Evolutionary conservation across 1,140 invertebrate species (phyloP), one percentile per base, ranked within the genome.

Genomic region (Drosophila grimshawi): DNA sequence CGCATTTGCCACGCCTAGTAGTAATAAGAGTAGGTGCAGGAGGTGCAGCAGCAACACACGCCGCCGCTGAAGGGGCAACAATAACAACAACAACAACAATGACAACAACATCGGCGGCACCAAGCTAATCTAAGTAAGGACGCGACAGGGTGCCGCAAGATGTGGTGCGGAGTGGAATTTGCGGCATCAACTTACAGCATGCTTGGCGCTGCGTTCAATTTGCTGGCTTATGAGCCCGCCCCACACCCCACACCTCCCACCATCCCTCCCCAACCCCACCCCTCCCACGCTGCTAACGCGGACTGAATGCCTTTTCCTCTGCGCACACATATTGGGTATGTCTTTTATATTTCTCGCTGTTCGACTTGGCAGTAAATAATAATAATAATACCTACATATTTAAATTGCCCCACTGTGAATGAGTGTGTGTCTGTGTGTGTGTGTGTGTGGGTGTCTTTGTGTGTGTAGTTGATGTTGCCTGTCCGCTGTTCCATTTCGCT

Each of bases 331-430:
- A 66, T 76, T 74, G 73, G 35, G 39, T 63, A 59, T 77, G 67
- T 80, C 55, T 78, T 63, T 45, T 37, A 41, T 57, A 51, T 62
- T 59, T 68, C 41, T 66, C 39, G 56, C 69, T 75, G 56, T 74
- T 73, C 56, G 11, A 43, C 52, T 39, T 83, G 52, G 49, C 73
- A 64, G 83, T 83, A 88, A 86, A 86, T 86, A 88, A 86, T 86
- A 86, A 81, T 80, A 83, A 85, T 86, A 86, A 60, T 73, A 61
- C 49, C 41, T 48, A 68, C 73, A 88, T 88, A 86, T 88, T 88
- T 88, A 86, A 88, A 86, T 83, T 88, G 76, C 43, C 71, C 55
- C 56, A 59, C 53, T 59, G 45, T 48, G 35, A 8, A 29, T 29
- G 30, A n/a, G 30, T 8, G 41, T 11, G 39, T 43, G 39, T 43